Evolutionary conservation across 1,140 invertebrate species (phyloP).

Genomic region (Anastatus disparis): DNA sequence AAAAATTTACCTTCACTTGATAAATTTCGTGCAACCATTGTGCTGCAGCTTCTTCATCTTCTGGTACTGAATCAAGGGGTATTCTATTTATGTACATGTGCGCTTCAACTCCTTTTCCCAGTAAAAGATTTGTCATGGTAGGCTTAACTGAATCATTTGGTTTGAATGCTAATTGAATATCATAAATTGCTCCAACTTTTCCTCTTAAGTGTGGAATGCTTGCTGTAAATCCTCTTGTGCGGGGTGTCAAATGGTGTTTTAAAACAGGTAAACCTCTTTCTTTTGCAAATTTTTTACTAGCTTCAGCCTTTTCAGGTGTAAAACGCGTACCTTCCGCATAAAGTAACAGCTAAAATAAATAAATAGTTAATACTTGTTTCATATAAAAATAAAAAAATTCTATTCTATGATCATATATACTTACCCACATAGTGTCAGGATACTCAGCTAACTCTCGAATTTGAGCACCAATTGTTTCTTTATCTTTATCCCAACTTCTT

Average conservation of each 20-base stretch:
- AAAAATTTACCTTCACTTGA: slow-evolving; percentile 75
- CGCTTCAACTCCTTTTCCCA: slow-evolving; percentile 78
- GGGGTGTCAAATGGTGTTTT: slow-evolving; percentile 91
- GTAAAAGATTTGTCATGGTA: slow-evolving; percentile 85
- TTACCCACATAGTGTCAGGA: slow-evolving; percentile 88
- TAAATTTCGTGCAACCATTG: slow-evolving; percentile 86
- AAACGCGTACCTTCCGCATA: slow-evolving; percentile 96
- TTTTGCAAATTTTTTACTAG: slow-evolving; percentile 87
- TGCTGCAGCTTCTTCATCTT: slow-evolving; percentile 80
- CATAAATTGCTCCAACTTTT: slow-evolving; percentile 86
- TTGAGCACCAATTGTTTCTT: slow-evolving; percentile 81
- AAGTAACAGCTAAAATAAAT: slow-evolving; percentile 78
- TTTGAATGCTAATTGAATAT: slow-evolving; percentile 85
- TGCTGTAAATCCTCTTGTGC: slow-evolving; percentile 89
- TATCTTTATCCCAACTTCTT: slow-evolving; percentile 91
- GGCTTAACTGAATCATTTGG: slow-evolving; percentile 73
- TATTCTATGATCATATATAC: no score
- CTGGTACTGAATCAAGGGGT: slow-evolving; percentile 82
- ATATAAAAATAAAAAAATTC: no score
- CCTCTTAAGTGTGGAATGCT: slow-evolving; percentile 78
- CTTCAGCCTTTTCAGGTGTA: slow-evolving; percentile 86
- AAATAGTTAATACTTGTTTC: no score
- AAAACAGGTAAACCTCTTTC: slow-evolving; percentile 86
- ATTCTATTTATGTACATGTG: slow-evolving; percentile 87
- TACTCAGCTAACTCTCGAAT: slow-evolving; percentile 86